Evolutionary conservation across 1,140 invertebrate species (phyloP).

Genomic region (Drosophila mauritiana): DNA sequence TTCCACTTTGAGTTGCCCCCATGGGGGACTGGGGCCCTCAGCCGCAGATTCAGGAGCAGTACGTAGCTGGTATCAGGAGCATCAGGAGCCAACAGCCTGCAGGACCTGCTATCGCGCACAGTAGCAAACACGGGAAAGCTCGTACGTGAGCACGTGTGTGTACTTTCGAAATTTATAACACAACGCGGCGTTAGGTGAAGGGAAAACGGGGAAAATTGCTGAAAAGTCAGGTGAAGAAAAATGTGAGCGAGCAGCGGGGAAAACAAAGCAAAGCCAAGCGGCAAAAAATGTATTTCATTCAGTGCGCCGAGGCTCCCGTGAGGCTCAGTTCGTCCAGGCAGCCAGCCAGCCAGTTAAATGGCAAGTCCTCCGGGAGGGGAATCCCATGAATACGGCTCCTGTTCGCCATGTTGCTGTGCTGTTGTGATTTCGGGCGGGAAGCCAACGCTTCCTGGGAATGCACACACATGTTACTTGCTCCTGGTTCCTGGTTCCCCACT

Average conservation of each 20-base stretch:
- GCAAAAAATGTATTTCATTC: constrained; percentile 63
- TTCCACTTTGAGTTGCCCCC: constrained; percentile 80
- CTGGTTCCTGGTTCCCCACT: constrained; percentile 13
- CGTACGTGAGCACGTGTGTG: constrained; percentile 50
- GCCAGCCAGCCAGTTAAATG: constrained; percentile 65
- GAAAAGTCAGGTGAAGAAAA: constrained; percentile 64
- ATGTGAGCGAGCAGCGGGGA: constrained; percentile 65
- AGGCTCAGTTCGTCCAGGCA: constrained; percentile 20
- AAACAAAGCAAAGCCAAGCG: constrained; percentile 51
- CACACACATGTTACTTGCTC: constrained; percentile 30
- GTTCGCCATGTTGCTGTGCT: constrained; percentile 14
- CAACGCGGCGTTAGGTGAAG: constrained; percentile 1
- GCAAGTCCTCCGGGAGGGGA: constrained; percentile 53
- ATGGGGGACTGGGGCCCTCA: constrained; percentile 39
- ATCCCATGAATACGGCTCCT: constrained; percentile 21
- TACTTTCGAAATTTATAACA: constrained; percentile 78
- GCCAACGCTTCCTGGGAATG: constrained; percentile 31
- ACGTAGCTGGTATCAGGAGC: not conserved
- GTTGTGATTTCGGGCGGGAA: constrained; percentile 64
- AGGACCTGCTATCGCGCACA: constrained; percentile 53
- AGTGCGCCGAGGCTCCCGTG: constrained; percentile 27
- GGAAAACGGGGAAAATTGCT: not conserved
- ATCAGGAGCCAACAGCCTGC: constrained; percentile 18
- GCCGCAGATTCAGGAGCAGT: constrained; percentile 16
- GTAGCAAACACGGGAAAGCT: constrained; percentile 29